Percentiles rank a stretch among this genome's conserved stretches.
phyloP scores from a whole-genome alignment of 2,797 vertebrate species.

The Mustela erminea region DNA sequence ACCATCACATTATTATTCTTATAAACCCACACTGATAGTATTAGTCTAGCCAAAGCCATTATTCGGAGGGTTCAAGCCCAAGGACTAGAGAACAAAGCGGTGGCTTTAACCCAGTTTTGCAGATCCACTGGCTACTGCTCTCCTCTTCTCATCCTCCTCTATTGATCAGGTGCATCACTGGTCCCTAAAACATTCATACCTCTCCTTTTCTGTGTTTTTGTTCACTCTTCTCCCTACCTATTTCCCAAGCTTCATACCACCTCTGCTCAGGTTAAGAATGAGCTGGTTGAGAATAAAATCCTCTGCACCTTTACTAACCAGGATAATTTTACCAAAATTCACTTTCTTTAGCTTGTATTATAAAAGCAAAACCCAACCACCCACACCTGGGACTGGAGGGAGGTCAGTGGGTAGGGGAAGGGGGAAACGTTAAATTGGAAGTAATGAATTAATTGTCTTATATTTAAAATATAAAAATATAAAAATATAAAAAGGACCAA shows the following conservation, averaged over 20 bases:
- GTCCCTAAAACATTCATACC: background rate
- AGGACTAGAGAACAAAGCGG: background rate
- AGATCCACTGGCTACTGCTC: background rate
- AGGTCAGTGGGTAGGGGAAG: too few species aligned
- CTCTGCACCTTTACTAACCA: background rate
- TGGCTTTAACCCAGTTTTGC: background rate
- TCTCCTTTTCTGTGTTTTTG: background rate
- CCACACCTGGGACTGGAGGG: background rate
- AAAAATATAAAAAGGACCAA: background rate
- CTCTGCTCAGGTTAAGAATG: background rate
- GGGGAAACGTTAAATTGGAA: background rate
- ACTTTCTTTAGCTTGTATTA: background rate
- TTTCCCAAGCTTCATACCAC: background rate
- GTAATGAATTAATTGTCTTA: background rate
- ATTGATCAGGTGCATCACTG: background rate
- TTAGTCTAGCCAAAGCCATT: slow-evolving; percentile 17
- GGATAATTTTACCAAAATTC: background rate
- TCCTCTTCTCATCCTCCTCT: background rate
- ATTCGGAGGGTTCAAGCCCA: background rate
- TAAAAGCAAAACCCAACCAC: background rate
- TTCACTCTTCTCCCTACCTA: background rate
- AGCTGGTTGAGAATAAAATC: background rate
- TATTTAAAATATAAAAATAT: background rate
- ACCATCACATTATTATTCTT: background rate
- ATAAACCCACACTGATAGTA: background rate